These are phyloP conservation scores for Drosophila mulleri DNA, from an alignment of 2,888 invertebrate genomes.

Conservation along the genomic window DNA sequence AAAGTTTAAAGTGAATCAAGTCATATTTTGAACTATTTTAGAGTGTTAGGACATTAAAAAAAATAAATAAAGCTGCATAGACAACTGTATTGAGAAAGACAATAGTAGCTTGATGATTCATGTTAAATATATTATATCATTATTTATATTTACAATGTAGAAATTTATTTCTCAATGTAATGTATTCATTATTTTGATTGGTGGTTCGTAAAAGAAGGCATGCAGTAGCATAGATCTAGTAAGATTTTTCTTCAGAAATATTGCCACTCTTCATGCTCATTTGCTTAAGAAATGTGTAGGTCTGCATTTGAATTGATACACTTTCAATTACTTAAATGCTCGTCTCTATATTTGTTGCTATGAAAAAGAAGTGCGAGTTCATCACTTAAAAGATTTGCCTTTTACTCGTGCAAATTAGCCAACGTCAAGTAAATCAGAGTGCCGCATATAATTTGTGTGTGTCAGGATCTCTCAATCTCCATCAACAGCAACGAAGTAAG, in stretches of 20 bases:
- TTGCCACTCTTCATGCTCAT: too few species aligned
- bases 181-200: neutral
- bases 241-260: too few species aligned
- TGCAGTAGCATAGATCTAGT: too few species aligned
- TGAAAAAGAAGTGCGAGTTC: neutral
- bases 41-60: too few species aligned
- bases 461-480: slow-evolving; percentile 41
- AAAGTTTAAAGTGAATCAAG: neutral
- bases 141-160: too few species aligned
- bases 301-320: neutral
- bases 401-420: slow-evolving; percentile 51
- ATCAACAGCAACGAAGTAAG: slow-evolving; percentile 20
- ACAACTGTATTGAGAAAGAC: too few species aligned
- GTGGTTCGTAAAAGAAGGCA: too few species aligned
- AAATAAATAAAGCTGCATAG: too few species aligned
- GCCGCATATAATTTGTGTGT: slow-evolving; percentile 15
- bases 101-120: too few species aligned
- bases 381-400: slow-evolving; percentile 57
- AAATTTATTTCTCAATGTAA: too few species aligned
- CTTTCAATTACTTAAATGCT: neutral
- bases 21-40: neutral
- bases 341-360: neutral
- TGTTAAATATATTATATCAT: too few species aligned
- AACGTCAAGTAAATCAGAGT: slow-evolving; percentile 27
- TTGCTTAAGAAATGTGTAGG: neutral